phyloP scores from a whole-genome alignment of 2,888 invertebrate genomes.

The Liposcelis brunnea region DNA sequence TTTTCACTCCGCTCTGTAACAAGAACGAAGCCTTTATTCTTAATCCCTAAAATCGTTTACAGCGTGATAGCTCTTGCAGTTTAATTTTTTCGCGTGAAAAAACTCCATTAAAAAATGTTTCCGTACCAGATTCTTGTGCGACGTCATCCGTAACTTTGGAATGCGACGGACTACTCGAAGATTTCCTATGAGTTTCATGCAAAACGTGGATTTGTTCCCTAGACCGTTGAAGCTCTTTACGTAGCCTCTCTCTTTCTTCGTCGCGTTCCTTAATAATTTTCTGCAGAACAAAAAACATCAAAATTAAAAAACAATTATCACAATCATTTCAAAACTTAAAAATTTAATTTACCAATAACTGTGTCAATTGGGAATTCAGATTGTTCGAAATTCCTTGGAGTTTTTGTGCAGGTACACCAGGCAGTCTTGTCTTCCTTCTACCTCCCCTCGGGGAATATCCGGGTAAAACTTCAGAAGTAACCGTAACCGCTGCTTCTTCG shows the following conservation, averaged over 20 bases:
- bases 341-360: conserved; percentile 37
- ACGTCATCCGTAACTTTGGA: background rate
- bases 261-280: conserved; percentile 56
- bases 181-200: conserved; percentile 21
- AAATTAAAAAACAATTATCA: conserved; percentile 5
- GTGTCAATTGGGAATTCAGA: conserved; percentile 46
- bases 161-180: background rate
- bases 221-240: conserved; percentile 51
- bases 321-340: conserved; percentile 13
- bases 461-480: conserved; percentile 28
- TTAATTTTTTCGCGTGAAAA: background rate
- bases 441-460: conserved; percentile 26
- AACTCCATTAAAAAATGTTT: background rate
- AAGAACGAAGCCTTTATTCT: too few species aligned
- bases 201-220: conserved; percentile 50
- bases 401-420: conserved; percentile 40
- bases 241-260: conserved; percentile 53
- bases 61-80: too few species aligned
- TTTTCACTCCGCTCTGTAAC: too few species aligned
- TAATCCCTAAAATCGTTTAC: too few species aligned
- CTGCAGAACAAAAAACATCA: conserved; percentile 28
- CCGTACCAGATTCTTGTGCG: background rate
- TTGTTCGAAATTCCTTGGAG: conserved; percentile 44
- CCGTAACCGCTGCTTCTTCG: conserved; percentile 35
- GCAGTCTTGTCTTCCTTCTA: conserved; percentile 27